phyloP scores from a whole-genome alignment of 2,888 invertebrate species.

The Heteropelma amictum region DNA sequence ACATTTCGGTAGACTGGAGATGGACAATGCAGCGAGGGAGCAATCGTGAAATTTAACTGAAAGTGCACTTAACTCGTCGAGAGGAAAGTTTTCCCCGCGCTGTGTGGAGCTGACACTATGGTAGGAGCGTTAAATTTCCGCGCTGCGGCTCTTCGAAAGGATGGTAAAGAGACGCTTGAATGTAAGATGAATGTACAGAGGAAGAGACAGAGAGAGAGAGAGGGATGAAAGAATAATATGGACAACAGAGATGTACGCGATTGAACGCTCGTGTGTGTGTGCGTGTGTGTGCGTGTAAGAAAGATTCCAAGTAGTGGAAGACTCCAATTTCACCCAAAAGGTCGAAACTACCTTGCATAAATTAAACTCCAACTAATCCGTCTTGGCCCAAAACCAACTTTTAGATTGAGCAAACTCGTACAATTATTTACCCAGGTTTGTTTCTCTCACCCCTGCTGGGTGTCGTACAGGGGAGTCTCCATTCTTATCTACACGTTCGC shows the following conservation, averaged over 20 bases:
- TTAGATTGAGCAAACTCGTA: conserved; percentile 67
- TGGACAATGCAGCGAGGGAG: background rate
- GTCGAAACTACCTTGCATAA: conserved; percentile 62
- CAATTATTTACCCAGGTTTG: conserved; percentile 61
- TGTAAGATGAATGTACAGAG: background rate
- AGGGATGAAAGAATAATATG: background rate
- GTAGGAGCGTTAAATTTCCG: conserved; percentile 28
- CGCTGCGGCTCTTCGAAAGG: conserved; percentile 23
- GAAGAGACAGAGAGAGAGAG: conserved; percentile 19
- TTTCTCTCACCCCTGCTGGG: background rate
- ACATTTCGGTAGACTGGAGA: background rate
- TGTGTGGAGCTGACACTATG: conserved; percentile 15
- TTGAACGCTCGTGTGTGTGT: background rate
- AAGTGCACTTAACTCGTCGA: conserved; percentile 34
- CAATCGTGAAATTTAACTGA: conserved; percentile 39
- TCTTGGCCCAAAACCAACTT: conserved; percentile 66
- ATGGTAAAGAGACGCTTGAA: conserved; percentile 42
- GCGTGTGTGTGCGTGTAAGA: background rate
- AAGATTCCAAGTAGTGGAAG: conserved; percentile 34
- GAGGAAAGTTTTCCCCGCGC: conserved; percentile 35
- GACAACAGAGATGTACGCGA: conserved; percentile 1
- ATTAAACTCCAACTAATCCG: conserved; percentile 67
- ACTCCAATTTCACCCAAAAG: conserved; percentile 56
- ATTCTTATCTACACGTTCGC: conserved; percentile 25
- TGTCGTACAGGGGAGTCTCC: conserved; percentile 9